Base-by-base conservation (phyloP, 2,888 invertebrate species). In the Boloria euphrosyne region DNA sequence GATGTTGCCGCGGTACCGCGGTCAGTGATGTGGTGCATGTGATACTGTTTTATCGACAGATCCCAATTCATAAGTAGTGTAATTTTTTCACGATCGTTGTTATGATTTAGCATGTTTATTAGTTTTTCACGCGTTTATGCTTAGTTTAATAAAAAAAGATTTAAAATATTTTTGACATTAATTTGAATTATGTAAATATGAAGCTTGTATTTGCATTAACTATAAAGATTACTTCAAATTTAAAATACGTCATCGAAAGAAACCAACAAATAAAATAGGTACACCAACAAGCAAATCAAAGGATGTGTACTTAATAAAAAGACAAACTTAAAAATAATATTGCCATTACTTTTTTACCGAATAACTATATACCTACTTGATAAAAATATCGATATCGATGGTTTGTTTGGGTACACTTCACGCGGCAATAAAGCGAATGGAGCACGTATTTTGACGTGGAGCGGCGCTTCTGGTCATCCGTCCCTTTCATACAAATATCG, bases 361-460 rank as follows among this genome's bases (percentile, higher is more conserved):
- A 50, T n/a, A 18, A 22, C 13, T 50, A 50, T 22, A 50, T 2
- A n/a, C n/a, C n/a, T 13, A 13, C n/a, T 13, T 1, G 44, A n/a
- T 7, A 44, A 17, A 3, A 43, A 61, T 47, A 80, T 85, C 85
- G 84, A 85, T 78, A 82, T 86, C 85, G 84, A 83, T 70, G 75
- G 54, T 60, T 58, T 57, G 14, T 17, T 50, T 62, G 55, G 52
- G 80, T 72, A 81, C 77, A 76, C 84, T 83, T 83, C 80, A 78
- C 82, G 78, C 78, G 81, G 90, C 84, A 91, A 92, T 91, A 92
- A 92, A 92, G 91, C 92, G 91, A 92, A 89, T 88, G 89, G 86
- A 87, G 88, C 92, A 90, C 91, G 92, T 92, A 92, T 92, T 92
- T 92, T 91, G 92, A 92, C 92, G 92, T 89, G 84, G 85, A 90